Evolutionary conservation across 2,113 vertebrate species (phyloP), one percentile per base, ranked within the genome.

Genomic region (Heterocephalus glaber): DNA sequence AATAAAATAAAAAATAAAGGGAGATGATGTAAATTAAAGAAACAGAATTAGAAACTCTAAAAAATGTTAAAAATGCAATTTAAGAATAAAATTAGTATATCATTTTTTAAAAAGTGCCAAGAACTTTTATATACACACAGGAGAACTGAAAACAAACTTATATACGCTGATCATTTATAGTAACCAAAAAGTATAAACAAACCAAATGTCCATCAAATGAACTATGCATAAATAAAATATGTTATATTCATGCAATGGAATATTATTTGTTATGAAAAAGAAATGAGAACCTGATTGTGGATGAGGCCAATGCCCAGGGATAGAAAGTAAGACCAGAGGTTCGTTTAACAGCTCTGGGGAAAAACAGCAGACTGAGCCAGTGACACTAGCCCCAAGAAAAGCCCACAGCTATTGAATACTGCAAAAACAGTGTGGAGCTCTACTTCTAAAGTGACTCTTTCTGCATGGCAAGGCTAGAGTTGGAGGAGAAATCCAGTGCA

Each of bases 111-210:
- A 65, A 65, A 66, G 65, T 16, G 5, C 63, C 63, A 63, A 63
- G 28, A 30, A 63, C 28, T 63, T 63, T 63, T 11, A 33, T 33
- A 63, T 49, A 93, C 47, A 35, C 30, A n/a, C 38, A 89, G 68
- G 70, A 89, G 28, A 93, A 79, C 33, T 79, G 41, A 85, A 92
- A 89, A 85, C 61, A 90, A 85, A 95, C 4, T 60, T 92, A 44
- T 44, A 83, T 5, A 22, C 79, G 52, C 35, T 61, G 24, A 89
- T 93, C 60, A 70, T 79, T 85, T 66, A 68, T 61, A 85, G 52
- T 44, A 79, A 5, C 30, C 41, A 49, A 77, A 38, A 79, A 70
- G 14, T 58, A 11, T 7, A 90, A 61, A 80, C 2, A 70, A 54
- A 28, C 2, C 4, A 24, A 72, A 80, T 90, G 61, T 61, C 22